Percentiles rank a stretch among this genome's conserved stretches.
Conservation (phyloP, 2,888 invertebrate genomes). For the Microctonus brassicae region DNA sequence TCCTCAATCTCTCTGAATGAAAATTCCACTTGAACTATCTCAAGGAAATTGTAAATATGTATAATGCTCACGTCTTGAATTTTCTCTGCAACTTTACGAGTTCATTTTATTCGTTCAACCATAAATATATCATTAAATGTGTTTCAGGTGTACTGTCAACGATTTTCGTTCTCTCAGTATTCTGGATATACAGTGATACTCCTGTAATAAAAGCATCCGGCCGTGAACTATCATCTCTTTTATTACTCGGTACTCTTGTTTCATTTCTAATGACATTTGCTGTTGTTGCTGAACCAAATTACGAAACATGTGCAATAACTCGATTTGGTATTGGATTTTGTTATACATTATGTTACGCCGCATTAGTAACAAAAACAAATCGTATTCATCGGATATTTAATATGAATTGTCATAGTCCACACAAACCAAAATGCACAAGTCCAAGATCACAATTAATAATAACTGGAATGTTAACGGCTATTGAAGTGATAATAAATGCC, state of each 20-base stretch:
- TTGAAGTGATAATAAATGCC: slow-evolving; percentile 71
- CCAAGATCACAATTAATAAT: slow-evolving; percentile 71
- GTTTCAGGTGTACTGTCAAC: slow-evolving; percentile 69
- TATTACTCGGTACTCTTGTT: slow-evolving; percentile 70
- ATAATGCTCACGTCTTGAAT: no score
- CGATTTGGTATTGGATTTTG: slow-evolving; percentile 72
- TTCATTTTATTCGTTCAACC: no score
- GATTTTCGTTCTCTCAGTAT: slow-evolving; percentile 69
- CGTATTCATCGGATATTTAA: slow-evolving; percentile 73
- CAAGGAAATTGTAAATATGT: no score
- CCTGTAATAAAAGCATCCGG: slow-evolving; percentile 74
- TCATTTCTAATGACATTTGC: slow-evolving; percentile 72
- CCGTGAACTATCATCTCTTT: slow-evolving; percentile 71
- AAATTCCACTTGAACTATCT: no score
- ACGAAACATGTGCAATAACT: slow-evolving; percentile 70
- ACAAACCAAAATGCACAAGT: slow-evolving; percentile 70
- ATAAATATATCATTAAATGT: not conserved
- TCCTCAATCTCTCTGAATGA: no score
- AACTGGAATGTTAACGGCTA: slow-evolving; percentile 69
- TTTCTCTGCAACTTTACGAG: no score
- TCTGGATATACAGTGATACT: slow-evolving; percentile 71
- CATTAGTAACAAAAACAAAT: slow-evolving; percentile 73
- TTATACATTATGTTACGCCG: slow-evolving; percentile 72
- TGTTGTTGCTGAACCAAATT: slow-evolving; percentile 71
- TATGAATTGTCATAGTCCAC: slow-evolving; percentile 60